phyloP scores from a whole-genome alignment of 2,888 invertebrate genomes.

The Lutraria lutraria region DNA sequence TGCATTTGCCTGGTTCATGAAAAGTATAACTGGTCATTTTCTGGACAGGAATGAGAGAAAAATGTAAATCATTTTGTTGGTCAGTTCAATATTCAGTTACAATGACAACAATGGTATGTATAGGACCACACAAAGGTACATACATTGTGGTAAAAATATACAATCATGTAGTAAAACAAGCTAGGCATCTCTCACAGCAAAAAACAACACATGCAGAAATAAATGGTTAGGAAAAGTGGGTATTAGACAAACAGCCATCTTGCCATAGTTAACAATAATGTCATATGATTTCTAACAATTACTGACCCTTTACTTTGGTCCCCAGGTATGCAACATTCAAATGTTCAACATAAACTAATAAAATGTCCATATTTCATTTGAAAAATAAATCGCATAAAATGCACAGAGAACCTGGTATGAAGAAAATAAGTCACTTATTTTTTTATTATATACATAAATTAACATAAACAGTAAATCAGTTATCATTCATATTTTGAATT shows the following conservation, averaged over 20 bases:
- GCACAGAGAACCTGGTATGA: no score
- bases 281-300: background rate
- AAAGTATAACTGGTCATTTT: background rate
- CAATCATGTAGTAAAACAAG: background rate
- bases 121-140: no score
- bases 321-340: background rate
- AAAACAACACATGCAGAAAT: background rate
- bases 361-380: no score
- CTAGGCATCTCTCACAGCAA: background rate
- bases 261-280: background rate
- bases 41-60: background rate
- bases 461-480: no score
- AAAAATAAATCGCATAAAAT: no score
- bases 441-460: no score
- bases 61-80: background rate
- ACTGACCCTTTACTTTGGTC: background rate
- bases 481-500: no score
- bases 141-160: background rate
- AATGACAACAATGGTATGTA: no score
- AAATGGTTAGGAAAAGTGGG: background rate
- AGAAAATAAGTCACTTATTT: no score
- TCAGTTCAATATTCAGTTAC: background rate
- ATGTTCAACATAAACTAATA: background rate
- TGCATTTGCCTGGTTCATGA: background rate
- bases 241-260: background rate